Percentiles rank a stretch among this genome's conserved stretches.
These are phyloP conservation scores for Ophion costatus DNA, from an alignment of 2,888 invertebrate genomes.

Conservation along the genomic window DNA sequence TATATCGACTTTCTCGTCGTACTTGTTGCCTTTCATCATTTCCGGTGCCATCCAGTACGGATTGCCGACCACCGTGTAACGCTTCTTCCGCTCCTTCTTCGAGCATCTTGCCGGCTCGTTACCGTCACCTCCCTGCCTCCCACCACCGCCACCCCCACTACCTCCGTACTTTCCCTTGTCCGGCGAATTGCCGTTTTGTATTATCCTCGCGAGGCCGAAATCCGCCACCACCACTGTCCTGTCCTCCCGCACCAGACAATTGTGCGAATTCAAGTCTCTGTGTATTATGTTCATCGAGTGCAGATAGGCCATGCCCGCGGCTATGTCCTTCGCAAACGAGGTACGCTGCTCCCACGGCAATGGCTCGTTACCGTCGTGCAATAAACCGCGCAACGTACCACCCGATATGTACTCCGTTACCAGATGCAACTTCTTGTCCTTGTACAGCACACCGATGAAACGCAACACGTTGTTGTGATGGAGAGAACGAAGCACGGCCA, in stretches of 20 bases:
- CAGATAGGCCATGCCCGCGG: slow-evolving; percentile 96
- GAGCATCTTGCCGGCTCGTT: slow-evolving; percentile 84
- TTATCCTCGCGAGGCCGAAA: slow-evolving; percentile 95
- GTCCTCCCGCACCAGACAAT: slow-evolving; percentile 96
- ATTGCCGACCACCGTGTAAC: slow-evolving; percentile 98
- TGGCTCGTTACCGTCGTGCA: slow-evolving; percentile 89
- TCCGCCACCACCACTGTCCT: slow-evolving; percentile 97
- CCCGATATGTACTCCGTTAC: slow-evolving; percentile 97
- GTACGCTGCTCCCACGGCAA: slow-evolving; percentile 93
- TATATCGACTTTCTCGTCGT: slow-evolving; percentile 98
- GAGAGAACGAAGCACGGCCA: slow-evolving; percentile 95
- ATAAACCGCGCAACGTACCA: slow-evolving; percentile 93
- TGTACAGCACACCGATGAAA: slow-evolving; percentile 96
- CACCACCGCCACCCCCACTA: slow-evolving; percentile 69
- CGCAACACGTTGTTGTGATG: slow-evolving; percentile 95
- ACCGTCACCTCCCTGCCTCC: background rate
- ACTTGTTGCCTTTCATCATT: slow-evolving; percentile 98
- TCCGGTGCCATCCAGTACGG: slow-evolving; percentile 99
- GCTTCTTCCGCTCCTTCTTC: slow-evolving; percentile 90
- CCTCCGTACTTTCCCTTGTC: slow-evolving; percentile 81
- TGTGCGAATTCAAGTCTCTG: slow-evolving; percentile 97
- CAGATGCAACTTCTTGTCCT: slow-evolving; percentile 94
- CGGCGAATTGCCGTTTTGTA: slow-evolving; percentile 84
- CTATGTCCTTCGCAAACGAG: slow-evolving; percentile 95
- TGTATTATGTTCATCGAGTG: slow-evolving; percentile 98